Percentiles rank a stretch among this genome's conserved stretches.
Evolutionary conservation across 2,888 invertebrate genomes (phyloP).

Genomic region (Drosophila fungiperda): DNA sequence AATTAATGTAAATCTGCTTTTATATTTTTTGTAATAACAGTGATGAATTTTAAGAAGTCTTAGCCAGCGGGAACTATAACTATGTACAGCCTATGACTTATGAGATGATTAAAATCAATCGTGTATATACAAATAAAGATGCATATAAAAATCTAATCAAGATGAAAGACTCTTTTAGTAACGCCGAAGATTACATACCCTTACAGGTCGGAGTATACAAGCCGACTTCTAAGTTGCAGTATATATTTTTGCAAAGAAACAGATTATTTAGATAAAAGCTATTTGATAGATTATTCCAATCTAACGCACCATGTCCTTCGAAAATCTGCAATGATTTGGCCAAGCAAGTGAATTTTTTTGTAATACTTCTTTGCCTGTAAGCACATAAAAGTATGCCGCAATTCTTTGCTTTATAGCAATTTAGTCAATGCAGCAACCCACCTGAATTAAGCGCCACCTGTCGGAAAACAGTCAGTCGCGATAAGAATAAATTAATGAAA

Average conservation of each 20-base stretch:
- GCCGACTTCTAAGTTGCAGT: neutral
- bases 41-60: neutral
- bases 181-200: neutral
- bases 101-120: too few species aligned
- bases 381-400: neutral
- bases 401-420: too few species aligned
- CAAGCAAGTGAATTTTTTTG: neutral
- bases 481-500: neutral
- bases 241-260: neutral
- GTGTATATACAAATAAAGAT: slow-evolving; percentile 24
- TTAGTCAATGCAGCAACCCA: slow-evolving; percentile 4
- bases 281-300: neutral
- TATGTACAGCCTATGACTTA: too few species aligned
- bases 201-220: neutral
- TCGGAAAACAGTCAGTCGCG: neutral
- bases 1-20: neutral
- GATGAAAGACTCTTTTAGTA: neutral
- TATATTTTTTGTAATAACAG: neutral
- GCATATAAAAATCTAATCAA: neutral
- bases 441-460: neutral
- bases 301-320: neutral
- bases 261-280: neutral
- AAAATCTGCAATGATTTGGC: neutral
- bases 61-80: neutral
- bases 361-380: neutral